Evolutionary conservation across 2,888 invertebrate genomes (phyloP), one percentile per base, ranked within the genome.

Genomic region (Troides helena): DNA sequence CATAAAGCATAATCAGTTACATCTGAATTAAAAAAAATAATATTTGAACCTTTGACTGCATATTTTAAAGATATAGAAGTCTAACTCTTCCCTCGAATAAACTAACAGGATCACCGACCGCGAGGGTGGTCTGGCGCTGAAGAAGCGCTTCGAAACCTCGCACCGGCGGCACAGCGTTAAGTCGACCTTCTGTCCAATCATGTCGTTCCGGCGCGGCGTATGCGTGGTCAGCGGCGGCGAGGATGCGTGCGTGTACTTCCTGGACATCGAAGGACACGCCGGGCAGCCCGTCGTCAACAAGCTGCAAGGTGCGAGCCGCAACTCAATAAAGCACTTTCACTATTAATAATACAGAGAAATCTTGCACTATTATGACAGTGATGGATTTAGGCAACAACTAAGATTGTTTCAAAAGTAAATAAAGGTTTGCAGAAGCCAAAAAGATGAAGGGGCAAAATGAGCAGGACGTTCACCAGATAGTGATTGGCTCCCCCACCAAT

Each of bases 131-230:
- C 84, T 97, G 61, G 89, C 93, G 65, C 85, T 96, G 64, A 95
- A 94, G 86, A 93, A 95, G 78, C 94, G 94, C 61, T 96, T 96
- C 86, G 93, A 93, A 64, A 94, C 95, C 74, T 83, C 90, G 64
- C 96, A 96, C 84, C 89, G 91, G 65, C 87, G 84, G 61, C 91
- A 93, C 79, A 85, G 93, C 73, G 94, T 97, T 30, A 93, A 94
- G 75, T 96, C 97, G 46, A 95, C 96, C 6, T 98, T 98, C 92
- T 98, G 97, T 81, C 97, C 98, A 7, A 94, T 95, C 74, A 96
- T 96, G 96, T 96, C 96, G 74, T 96, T 96, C 88, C 92, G 96
- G 65, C 95, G 96, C 87, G 96, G 96, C 73, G 95, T 96, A 71
- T 96, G 96, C 92, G 95, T 96, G 74, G 96, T 96, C 62, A 94